phyloP scores from a whole-genome alignment of 1,140 invertebrate species.

The Eupristina koningsbergeri region DNA sequence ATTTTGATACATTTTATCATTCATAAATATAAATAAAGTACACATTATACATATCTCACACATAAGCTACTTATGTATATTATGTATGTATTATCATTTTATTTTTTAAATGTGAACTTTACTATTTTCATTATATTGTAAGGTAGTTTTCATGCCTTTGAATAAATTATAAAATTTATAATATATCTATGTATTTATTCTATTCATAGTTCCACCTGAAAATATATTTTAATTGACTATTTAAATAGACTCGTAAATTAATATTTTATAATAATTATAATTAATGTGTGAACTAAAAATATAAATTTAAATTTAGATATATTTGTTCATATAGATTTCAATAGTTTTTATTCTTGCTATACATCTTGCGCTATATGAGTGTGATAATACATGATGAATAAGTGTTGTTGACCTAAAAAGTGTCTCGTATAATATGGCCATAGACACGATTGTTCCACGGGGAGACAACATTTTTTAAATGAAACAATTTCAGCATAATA shows the following conservation, averaged over 20 bases:
- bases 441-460: background rate
- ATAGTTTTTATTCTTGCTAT: too few relatives aligned
- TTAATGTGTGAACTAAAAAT: too few relatives aligned
- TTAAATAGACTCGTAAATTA: background rate
- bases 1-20: background rate
- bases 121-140: too few relatives aligned
- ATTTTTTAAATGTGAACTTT: too few relatives aligned
- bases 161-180: background rate
- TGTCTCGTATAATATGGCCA: background rate
- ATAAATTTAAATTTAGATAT: background rate
- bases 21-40: too few relatives aligned
- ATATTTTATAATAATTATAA: too few relatives aligned
- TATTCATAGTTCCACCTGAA: too few relatives aligned
- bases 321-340: background rate
- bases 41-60: too few relatives aligned
- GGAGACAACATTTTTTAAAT: background rate
- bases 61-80: too few relatives aligned
- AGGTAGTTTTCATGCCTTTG: background rate
- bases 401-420: background rate
- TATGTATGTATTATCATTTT: too few relatives aligned
- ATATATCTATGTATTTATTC: background rate
- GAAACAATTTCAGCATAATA: background rate
- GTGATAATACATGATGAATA: background rate
- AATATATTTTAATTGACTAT: background rate
- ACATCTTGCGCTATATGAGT: background rate